Base-by-base conservation (phyloP, 2,113 vertebrate genomes). In the Blennius ocellaris region DNA sequence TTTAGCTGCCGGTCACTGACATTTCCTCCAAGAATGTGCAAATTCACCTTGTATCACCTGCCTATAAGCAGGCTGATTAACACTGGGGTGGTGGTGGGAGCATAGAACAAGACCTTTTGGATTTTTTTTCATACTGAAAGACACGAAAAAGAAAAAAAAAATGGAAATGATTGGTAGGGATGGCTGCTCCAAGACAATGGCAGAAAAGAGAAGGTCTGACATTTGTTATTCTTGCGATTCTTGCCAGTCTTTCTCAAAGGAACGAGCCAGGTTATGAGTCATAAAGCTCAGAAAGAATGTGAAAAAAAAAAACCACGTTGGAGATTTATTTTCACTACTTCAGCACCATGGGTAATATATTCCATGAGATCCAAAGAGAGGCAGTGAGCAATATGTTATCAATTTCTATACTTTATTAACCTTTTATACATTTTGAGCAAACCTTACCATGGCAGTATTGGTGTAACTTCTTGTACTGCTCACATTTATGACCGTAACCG, bases 21-120 rank as follows among this genome's bases (percentile, higher is more conserved):
- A 52, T 44, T 36, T 15, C 37, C 78, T 53, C 54, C 11, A 44
- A 51, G 41, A 52, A 2, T 69, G 61, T 17, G 38, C 43, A 51
- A 69, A 73, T 55, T 37, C 6, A 5, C 52, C 53, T 9, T 36
- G 65, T 86, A 80, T 54, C 1, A 17, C 67, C 52, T 75, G 48
- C 62, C 8, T 6, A n/a, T 53, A 58, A 73, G 48, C 54, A 14
- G 11, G 3, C 66, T 89, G 83, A 90, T 87, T 77, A 78, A 83
- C 72, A 80, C 16, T 64, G 37, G 52, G 45, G 45, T 52, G 51
- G 44, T 15, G 71, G 76, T 30, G 40, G 75, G 62, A 80, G 43
- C 60, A 37, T 11, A 72, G 50, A 14, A 44, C 59, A 41, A 47
- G 63, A 55, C 17, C 62, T 77, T 52, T 70, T 70, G 47, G 59